Evolutionary conservation across 2,797 vertebrate species (phyloP).

Genomic region (Squalus acanthias): DNA sequence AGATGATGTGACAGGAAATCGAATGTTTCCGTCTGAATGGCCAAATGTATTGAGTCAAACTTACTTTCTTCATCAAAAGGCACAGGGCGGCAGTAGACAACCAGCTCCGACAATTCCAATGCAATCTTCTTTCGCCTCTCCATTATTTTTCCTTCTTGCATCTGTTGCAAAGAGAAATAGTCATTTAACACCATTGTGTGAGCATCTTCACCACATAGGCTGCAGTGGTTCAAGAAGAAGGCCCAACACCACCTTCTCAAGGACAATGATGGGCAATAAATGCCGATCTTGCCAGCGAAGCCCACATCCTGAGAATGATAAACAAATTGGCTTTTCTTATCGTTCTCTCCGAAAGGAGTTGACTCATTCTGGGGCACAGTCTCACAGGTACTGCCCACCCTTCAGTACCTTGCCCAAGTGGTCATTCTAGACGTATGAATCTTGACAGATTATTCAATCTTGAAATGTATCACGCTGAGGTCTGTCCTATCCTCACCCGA

Average conservation of each 20-base stretch:
- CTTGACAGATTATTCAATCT: background rate
- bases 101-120: conserved; percentile 49
- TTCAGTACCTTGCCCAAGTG: background rate
- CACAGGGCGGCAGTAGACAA: conserved; percentile 49
- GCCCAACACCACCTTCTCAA: background rate
- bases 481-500: background rate
- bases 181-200: background rate
- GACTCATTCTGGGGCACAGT: background rate
- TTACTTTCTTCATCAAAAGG: conserved; percentile 52
- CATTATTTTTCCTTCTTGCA: conserved; percentile 51
- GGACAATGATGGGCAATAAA: background rate
- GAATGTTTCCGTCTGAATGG: background rate
- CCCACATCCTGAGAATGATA: background rate
- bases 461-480: background rate
- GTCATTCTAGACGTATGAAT: background rate
- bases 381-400: background rate
- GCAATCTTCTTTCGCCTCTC: conserved; percentile 51
- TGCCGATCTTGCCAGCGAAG: background rate
- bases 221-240: background rate
- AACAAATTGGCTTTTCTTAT: background rate
- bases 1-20: background rate
- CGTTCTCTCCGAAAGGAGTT: background rate
- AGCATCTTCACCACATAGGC: background rate
- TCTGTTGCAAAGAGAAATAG: conserved; percentile 38
- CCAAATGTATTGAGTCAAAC: background rate